phyloP scores from a whole-genome alignment of 1,140 invertebrate genomes.

The Tetramorium parvispinum region DNA sequence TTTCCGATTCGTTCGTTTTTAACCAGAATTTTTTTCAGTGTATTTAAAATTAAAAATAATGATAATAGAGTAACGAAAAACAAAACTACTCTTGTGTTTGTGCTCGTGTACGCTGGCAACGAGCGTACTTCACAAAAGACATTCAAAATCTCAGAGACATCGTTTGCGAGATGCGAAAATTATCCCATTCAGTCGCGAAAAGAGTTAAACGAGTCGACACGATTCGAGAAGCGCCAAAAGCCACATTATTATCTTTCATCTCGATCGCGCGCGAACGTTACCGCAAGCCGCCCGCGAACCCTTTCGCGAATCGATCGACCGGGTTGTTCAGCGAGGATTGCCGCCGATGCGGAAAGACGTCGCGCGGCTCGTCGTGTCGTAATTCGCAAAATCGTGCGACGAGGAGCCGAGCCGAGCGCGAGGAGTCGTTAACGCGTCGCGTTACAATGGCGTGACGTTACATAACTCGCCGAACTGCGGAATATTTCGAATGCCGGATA shows the following conservation, averaged over 20 bases:
- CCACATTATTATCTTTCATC: constrained; percentile 17
- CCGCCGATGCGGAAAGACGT: neutral
- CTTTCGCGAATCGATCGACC: constrained; percentile 27
- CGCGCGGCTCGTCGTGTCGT: constrained; percentile 2
- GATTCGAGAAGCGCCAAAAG: neutral
- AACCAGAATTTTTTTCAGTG: too few relatives aligned
- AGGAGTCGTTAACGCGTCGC: neutral
- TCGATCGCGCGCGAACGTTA: constrained; percentile 29
- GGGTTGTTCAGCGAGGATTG: neutral
- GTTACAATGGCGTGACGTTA: constrained; percentile 33
- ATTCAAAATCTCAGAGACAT: neutral
- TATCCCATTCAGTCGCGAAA: constrained; percentile 11
- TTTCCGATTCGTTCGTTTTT: too few relatives aligned
- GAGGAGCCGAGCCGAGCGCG: neutral
- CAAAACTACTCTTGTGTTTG: neutral
- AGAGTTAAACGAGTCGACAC: neutral
- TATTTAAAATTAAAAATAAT: neutral
- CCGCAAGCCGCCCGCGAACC: neutral
- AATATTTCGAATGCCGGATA: constrained; percentile 25
- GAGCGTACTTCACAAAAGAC: neutral
- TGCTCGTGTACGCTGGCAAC: neutral
- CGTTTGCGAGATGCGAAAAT: neutral
- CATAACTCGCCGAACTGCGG: constrained; percentile 20
- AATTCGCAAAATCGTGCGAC: constrained; percentile 30
- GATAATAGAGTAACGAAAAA: neutral